A percentile compares a stretch with the other conserved stretches of the same genome.
phyloP scores from a whole-genome alignment of 2,113 vertebrate genomes.

The Ramphastos sulfuratus region DNA sequence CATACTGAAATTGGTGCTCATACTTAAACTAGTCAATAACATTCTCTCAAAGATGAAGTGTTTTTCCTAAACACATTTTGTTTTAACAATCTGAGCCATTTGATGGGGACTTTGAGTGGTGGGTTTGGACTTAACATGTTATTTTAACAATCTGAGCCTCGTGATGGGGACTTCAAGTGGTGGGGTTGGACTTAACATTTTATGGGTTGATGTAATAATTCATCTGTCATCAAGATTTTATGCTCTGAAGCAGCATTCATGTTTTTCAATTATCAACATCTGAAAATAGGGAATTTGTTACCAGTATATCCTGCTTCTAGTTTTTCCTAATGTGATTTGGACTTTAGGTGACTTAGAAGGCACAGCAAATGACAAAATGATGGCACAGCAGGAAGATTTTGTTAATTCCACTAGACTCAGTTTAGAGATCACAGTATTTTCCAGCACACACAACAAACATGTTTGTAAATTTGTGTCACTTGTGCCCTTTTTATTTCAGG shows the following conservation, averaged over 20 bases:
- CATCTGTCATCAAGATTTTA: neutral
- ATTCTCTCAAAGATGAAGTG: neutral
- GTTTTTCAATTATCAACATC: neutral
- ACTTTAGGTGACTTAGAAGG: neutral
- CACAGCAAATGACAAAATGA: neutral
- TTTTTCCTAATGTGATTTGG: neutral
- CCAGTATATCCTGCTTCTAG: neutral
- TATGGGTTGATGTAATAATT: neutral
- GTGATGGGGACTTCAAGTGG: no score
- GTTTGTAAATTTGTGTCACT: neutral
- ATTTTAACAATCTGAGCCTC: no score
- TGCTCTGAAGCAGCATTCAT: neutral
- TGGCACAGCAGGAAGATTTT: neutral
- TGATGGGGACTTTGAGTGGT: no score
- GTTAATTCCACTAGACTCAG: neutral
- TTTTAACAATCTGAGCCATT: no score
- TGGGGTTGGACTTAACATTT: no score
- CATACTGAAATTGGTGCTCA: neutral
- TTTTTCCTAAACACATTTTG: neutral
- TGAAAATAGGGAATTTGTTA: neutral
- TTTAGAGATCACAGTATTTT: neutral
- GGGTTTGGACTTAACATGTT: no score
- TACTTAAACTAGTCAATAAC: neutral
- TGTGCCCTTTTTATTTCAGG: constrained; percentile 76
- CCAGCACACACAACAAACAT: neutral